Conservation (phyloP, 2,113 vertebrate genomes). For the Phycodurus eques region DNA sequence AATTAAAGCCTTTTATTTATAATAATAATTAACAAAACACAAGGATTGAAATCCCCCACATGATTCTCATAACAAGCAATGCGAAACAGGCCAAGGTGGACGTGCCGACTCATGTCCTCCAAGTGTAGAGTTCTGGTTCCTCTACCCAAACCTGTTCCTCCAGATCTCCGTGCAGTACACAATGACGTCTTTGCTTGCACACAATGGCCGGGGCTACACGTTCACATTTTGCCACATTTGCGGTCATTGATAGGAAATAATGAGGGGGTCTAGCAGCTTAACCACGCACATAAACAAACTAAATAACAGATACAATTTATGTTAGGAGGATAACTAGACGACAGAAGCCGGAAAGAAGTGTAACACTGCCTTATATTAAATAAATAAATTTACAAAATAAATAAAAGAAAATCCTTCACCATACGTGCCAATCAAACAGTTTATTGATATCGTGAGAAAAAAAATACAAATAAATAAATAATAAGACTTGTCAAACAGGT, state of each 20-base stretch:
- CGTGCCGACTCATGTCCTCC: background rate
- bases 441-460: background rate
- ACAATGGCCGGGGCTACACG: too few species aligned
- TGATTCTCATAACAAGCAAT: background rate
- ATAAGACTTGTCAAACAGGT: conserved; percentile 47
- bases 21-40: background rate
- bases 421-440: fast-evolving
- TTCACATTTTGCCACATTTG: background rate
- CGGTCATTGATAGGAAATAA: background rate
- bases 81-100: background rate
- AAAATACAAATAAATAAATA: too few species aligned
- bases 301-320: background rate
- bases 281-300: conserved; percentile 4
- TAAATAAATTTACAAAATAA: background rate
- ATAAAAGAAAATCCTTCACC: background rate
- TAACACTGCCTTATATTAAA: background rate
- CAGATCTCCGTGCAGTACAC: conserved; percentile 29
- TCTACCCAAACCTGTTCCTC: conserved; percentile 76
- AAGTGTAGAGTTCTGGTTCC: conserved; percentile 58
- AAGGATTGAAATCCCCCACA: background rate
- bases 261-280: background rate
- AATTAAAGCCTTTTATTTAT: background rate
- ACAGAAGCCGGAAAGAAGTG: background rate
- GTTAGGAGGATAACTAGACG: background rate
- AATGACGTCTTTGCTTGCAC: conserved; percentile 24